Evolutionary conservation across 2,113 vertebrate species (phyloP), one percentile per base, ranked within the genome.

Genomic region (Salminus brasiliensis): DNA sequence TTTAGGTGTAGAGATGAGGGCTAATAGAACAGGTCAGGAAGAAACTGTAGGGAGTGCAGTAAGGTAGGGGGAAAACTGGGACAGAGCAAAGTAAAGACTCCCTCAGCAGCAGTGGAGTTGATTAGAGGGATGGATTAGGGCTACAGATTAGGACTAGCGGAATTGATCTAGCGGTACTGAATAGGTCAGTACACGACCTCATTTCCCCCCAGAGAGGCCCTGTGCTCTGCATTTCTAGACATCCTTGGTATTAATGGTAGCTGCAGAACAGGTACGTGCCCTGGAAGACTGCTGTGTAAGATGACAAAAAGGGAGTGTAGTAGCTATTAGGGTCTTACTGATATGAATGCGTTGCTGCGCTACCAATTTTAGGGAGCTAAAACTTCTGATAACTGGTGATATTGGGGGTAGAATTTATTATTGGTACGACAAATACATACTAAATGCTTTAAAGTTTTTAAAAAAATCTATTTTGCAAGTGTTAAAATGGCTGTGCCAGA

Each of bases 81-180:
- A 21, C 62, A 66, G 8, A 36, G 23, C 23, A 11, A 55, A 55
- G 2, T 55, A 49, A 70, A 41, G 21, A 4, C 49, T 63, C 71
- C 13, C 27, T 78, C 66, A 41, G 45, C 39, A 32, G 4, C 43
- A 34, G 32, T 5, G 16, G 15, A 36, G 57, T 5, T 52, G 67
- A 71, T 49, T 63, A 79, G 32, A 23, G 13, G 25, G 67, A 72
- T 34, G 39, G 45, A 73, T 73, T 80, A 74, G 47, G 60, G 25
- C 18, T 25, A 67, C 32, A n/a, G 49, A 57, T 74, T 74, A 45
- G 62, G 55, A 59, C 21, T 74, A 29, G 25, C 25, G 63, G 63
- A 80, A 66, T 29, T 32, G 29, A 32, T 65, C 62, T 36, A 21
- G 32, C 32, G 16, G 18, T 57, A 41, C 10, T 57, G 60, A 67